Percentiles rank a stretch among this genome's conserved stretches.
Conservation (phyloP, 1,140 invertebrate genomes). For the Drosophila subobscura region DNA sequence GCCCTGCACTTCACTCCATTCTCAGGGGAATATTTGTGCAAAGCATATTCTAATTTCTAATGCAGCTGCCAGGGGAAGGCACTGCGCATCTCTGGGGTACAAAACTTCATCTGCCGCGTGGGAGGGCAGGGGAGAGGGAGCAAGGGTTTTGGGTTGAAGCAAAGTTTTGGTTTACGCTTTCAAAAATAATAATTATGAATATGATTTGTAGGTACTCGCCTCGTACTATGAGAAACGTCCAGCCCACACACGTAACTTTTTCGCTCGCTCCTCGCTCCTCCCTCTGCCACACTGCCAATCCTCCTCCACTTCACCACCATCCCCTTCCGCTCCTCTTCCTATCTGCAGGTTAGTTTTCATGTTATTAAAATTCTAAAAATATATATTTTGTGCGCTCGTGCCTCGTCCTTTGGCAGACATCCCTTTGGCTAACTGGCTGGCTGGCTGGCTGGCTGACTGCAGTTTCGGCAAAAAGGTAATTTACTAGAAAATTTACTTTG, state of each 20-base stretch:
- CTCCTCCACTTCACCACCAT: constrained; percentile 9
- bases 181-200: constrained; percentile 80
- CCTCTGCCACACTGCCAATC: neutral
- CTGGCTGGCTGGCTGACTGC: constrained; percentile 17
- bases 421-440: constrained; percentile 15
- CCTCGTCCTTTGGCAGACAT: constrained; percentile 15
- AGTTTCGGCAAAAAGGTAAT: constrained; percentile 71
- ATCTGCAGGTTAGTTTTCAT: constrained; percentile 49
- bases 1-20: too few species aligned
- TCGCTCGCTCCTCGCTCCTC: constrained; percentile 15
- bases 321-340: neutral
- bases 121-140: neutral
- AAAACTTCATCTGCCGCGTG: constrained; percentile 38
- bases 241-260: neutral
- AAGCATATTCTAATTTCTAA: too few species aligned
- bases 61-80: constrained; percentile 14
- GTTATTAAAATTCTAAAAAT: constrained; percentile 77
- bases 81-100: neutral
- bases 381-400: constrained; percentile 58
- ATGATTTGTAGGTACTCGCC: constrained; percentile 46
- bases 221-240: constrained; percentile 11
- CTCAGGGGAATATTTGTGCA: too few species aligned
- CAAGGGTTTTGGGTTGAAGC: constrained; percentile 20
- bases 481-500: constrained; percentile 81
- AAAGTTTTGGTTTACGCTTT: constrained; percentile 64